Conservation (phyloP, 92 coral and sea anemone species). For the Porites evermanni region DNA sequence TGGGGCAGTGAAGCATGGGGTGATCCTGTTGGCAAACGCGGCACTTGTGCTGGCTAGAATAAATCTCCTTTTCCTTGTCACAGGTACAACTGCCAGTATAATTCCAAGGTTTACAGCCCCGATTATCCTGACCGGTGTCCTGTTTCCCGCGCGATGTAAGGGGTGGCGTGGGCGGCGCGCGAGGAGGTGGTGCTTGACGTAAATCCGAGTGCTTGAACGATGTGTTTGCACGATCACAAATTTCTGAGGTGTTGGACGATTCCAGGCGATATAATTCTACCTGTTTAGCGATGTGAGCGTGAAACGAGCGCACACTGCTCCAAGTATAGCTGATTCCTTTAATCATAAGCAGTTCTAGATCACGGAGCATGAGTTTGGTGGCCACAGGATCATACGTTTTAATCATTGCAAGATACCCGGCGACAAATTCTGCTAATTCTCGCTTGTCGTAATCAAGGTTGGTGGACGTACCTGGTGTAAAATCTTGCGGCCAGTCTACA, state of each 20-base stretch:
- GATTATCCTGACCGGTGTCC: background rate
- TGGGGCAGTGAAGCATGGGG: conserved; percentile 1
- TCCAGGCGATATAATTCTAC: background rate
- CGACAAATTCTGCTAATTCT: background rate
- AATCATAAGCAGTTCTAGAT: background rate
- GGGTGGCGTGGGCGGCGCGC: background rate
- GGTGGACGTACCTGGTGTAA: background rate
- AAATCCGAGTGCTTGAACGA: conserved; percentile 8
- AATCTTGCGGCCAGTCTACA: background rate
- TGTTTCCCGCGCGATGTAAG: background rate
- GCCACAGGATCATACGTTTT: background rate
- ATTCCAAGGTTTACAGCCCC: background rate
- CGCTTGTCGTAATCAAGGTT: background rate
- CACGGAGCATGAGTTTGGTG: background rate
- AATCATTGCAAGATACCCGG: conserved; percentile 13
- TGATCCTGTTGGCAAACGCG: background rate
- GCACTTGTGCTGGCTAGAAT: background rate
- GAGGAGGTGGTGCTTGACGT: background rate
- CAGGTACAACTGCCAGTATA: background rate
- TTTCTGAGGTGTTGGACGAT: background rate
- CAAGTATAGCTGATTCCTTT: conserved; percentile 4
- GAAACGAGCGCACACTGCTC: background rate
- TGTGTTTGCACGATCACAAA: background rate
- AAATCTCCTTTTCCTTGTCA: background rate
- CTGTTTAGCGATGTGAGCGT: background rate